Conservation (phyloP, 2,113 vertebrate genomes). For the Amblyornis subalaris region DNA sequence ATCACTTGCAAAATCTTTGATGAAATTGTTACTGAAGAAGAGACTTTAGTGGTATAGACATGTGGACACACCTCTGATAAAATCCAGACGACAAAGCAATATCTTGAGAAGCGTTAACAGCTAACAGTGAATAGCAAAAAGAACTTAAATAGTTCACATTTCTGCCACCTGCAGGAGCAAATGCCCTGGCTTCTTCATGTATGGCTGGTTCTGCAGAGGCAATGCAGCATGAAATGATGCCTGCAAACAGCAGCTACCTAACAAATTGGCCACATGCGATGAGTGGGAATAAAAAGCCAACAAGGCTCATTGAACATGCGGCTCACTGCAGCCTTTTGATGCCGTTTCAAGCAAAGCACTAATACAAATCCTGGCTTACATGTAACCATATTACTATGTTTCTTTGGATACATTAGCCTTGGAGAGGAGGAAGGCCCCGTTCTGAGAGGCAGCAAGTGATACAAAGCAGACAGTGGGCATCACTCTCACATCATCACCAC, state of each 20-base stretch:
- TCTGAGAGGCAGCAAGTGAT: neutral
- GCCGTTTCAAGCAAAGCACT: neutral
- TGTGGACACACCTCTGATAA: neutral
- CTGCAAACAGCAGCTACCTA: neutral
- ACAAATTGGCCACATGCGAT: neutral
- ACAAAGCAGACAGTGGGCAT: slow-evolving; percentile 1
- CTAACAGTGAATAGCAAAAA: neutral
- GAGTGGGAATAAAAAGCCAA: slow-evolving; percentile 8
- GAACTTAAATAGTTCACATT: neutral
- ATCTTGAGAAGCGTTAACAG: neutral
- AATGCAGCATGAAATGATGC: neutral
- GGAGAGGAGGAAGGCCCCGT: neutral
- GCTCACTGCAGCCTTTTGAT: neutral
- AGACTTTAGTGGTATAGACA: neutral
- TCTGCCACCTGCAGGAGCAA: neutral
- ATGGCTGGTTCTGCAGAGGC: neutral
- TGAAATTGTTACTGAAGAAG: neutral
- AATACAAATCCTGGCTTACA: neutral
- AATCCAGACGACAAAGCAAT: neutral
- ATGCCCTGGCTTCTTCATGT: neutral
- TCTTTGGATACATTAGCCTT: neutral
- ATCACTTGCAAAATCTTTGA: neutral
- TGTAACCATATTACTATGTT: neutral
- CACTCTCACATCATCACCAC: neutral
- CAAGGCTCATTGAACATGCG: neutral